A percentile compares a stretch with the other conserved stretches of the same genome.
These are phyloP conservation scores for Polypterus senegalus DNA, from an alignment of 2,113 vertebrate genomes.

Conservation along the genomic window DNA sequence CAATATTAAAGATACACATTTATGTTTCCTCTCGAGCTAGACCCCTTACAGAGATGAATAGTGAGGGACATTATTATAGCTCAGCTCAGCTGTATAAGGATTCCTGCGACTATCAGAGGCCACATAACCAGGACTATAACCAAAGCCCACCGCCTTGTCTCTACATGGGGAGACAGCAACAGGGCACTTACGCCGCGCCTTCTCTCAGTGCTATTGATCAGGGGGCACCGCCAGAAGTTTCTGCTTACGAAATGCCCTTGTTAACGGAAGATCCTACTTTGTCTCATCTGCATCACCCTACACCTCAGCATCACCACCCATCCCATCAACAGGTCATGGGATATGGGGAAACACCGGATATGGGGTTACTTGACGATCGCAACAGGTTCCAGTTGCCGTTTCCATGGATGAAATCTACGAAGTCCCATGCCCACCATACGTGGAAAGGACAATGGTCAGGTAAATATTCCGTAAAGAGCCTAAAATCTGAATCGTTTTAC, in stretches of 20 bases:
- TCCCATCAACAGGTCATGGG: slow-evolving; percentile 46
- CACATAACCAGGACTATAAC: slow-evolving; percentile 66
- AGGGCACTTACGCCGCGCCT: slow-evolving; percentile 47
- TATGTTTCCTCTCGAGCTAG: slow-evolving; percentile 19
- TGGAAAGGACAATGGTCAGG: slow-evolving; percentile 95
- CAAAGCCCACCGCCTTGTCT: slow-evolving; percentile 79
- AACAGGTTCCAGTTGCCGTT: slow-evolving; percentile 71
- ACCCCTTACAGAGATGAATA: slow-evolving; percentile 66
- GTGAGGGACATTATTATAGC: slow-evolving; percentile 77
- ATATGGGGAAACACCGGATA: slow-evolving; percentile 56
- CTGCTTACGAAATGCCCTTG: slow-evolving; percentile 64
- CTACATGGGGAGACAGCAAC: slow-evolving; percentile 76
- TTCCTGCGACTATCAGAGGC: slow-evolving; percentile 74
- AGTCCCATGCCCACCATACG: slow-evolving; percentile 64
- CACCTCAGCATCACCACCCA: slow-evolving; percentile 48
- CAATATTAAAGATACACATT: slow-evolving; percentile 17
- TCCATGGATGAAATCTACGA: slow-evolving; percentile 97
- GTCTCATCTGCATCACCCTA: slow-evolving; percentile 57
- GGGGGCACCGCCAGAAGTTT: slow-evolving; percentile 65
- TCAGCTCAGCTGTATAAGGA: slow-evolving; percentile 81
- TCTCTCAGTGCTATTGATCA: slow-evolving; percentile 62
- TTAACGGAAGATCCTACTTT: slow-evolving; percentile 66
- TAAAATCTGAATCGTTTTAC: too few relatives aligned
- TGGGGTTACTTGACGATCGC: slow-evolving; percentile 53
- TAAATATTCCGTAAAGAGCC: slow-evolving; percentile 35